phyloP scores from a whole-genome alignment of 1,140 invertebrate species.

The Cryptotermes secundus region DNA sequence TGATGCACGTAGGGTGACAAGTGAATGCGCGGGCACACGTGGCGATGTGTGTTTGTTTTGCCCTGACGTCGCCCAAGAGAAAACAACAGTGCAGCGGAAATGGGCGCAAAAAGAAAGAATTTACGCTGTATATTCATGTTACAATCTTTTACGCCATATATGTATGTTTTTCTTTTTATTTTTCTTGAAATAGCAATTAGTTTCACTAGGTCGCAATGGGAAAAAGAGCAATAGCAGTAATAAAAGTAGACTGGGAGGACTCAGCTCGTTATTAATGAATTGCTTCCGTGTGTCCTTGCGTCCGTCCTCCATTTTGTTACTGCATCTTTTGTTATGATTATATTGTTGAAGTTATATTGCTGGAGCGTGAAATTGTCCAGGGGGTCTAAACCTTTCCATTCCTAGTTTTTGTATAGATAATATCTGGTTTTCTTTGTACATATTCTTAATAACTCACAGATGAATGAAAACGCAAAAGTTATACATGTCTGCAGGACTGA shows the following conservation, averaged over 20 bases:
- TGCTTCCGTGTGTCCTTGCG: not conserved
- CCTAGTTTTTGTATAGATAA: too few relatives aligned
- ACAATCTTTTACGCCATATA: not conserved
- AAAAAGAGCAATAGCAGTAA: not conserved
- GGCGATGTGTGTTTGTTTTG: not conserved
- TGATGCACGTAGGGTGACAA: not conserved
- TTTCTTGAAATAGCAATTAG: not conserved
- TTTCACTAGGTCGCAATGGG: not conserved
- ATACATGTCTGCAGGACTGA: too few relatives aligned
- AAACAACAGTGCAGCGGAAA: not conserved
- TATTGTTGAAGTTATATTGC: not conserved
- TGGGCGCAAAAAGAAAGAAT: not conserved
- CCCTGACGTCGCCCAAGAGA: not conserved
- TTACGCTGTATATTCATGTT: not conserved
- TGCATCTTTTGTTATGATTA: not conserved
- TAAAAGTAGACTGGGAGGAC: not conserved
- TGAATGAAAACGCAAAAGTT: too few relatives aligned
- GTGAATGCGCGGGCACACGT: not conserved
- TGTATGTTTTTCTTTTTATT: not conserved
- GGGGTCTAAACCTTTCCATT: too few relatives aligned
- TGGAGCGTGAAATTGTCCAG: not conserved
- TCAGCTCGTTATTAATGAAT: not conserved
- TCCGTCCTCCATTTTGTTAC: not conserved
- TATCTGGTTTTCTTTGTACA: too few relatives aligned
- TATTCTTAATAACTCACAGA: too few relatives aligned